Conservation (phyloP, 2,797 vertebrate species). For the Trachurus trachurus region DNA sequence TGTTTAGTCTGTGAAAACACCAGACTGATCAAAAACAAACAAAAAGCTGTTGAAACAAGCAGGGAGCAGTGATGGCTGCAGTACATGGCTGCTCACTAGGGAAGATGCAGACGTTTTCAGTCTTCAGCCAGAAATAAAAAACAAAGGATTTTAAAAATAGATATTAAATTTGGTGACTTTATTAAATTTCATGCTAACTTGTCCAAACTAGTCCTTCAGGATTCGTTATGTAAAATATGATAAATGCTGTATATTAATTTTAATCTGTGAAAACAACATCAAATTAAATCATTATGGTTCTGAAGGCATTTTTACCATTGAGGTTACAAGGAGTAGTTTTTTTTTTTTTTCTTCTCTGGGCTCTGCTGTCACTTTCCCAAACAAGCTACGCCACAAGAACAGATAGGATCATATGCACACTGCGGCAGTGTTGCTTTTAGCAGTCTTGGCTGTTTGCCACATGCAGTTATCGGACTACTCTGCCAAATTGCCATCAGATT, state of each 20-base stretch:
- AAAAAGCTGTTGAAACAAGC: not conserved
- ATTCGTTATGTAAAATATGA: no score
- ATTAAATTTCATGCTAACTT: not conserved
- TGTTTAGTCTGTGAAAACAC: not conserved
- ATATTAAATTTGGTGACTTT: not conserved
- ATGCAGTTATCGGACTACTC: not conserved
- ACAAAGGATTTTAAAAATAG: not conserved
- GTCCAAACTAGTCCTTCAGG: not conserved
- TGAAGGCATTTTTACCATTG: no score
- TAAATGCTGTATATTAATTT: not conserved
- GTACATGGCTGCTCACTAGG: not conserved
- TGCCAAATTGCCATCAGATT: not conserved
- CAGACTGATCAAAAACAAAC: not conserved
- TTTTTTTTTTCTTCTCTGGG: no score
- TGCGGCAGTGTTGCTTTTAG: not conserved
- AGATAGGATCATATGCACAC: not conserved
- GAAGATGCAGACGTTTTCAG: not conserved
- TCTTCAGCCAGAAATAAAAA: not conserved
- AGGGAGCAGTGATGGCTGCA: not conserved
- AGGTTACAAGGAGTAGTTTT: no score
- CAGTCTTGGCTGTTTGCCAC: not conserved
- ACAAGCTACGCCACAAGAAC: not conserved
- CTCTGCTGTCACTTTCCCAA: not conserved
- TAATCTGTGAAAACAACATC: not conserved
- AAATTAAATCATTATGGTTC: not conserved